Conservation (phyloP, 2,113 vertebrate genomes). For the Bos indicus region DNA sequence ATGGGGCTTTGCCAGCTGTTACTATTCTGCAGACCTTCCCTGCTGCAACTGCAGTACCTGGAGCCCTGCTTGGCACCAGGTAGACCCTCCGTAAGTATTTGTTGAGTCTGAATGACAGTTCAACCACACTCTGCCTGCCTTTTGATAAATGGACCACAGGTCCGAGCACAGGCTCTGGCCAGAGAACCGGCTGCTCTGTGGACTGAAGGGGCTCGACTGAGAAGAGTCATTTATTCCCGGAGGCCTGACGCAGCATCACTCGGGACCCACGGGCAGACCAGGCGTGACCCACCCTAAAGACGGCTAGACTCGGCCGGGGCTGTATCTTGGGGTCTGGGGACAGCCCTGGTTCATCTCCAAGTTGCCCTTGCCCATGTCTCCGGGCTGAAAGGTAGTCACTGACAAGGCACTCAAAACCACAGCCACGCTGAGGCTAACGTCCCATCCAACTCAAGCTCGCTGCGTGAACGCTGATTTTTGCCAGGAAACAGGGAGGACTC, state of each 20-base stretch:
- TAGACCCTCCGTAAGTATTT: neutral
- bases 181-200: neutral
- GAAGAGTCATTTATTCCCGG: rapidly evolving
- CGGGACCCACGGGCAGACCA: neutral
- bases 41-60: too few relatives aligned
- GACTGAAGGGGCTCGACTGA: neutral
- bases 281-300: rapidly evolving
- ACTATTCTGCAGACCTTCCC: rapidly evolving
- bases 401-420: constrained; percentile 27
- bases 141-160: neutral
- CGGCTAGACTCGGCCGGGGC: rapidly evolving
- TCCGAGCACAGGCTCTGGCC: neutral
- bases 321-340: neutral
- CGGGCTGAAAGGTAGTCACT: neutral
- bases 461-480: constrained; percentile 59
- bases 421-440: constrained; percentile 24
- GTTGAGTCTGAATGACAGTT: neutral
- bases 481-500: constrained; percentile 62
- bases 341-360: neutral
- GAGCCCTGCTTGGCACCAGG: neutral
- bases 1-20: neutral
- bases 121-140: neutral
- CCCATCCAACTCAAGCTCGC: constrained; percentile 65
- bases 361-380: neutral
- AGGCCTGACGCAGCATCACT: neutral